phyloP scores from a whole-genome alignment of 1,140 invertebrate genomes.

The Zaprionus taronus region DNA sequence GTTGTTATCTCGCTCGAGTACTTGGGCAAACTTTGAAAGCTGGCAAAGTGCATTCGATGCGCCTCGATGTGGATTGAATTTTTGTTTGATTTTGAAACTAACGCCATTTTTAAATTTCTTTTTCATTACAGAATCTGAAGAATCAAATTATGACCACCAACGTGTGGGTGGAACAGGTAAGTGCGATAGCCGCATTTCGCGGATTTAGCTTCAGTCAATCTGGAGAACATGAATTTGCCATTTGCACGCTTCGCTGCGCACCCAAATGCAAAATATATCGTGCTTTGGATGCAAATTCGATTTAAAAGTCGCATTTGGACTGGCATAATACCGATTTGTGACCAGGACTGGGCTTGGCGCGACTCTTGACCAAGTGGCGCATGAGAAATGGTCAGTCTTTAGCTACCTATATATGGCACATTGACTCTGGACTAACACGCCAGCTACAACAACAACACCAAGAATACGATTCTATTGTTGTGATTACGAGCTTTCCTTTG shows the following conservation, averaged over 20 bases:
- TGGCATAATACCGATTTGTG: conserved; percentile 63
- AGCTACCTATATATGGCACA: neutral
- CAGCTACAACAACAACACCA: neutral
- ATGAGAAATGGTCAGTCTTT: neutral
- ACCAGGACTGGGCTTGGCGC: conserved; percentile 14
- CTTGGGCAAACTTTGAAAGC: neutral
- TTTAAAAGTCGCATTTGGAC: conserved; percentile 11
- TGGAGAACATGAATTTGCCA: conserved; percentile 71
- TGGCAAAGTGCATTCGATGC: conserved; percentile 1
- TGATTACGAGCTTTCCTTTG: conserved; percentile 42
- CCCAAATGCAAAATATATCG: conserved; percentile 61
- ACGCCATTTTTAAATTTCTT: conserved; percentile 36
- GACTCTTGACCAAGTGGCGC: conserved; percentile 25
- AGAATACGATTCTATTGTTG: conserved; percentile 46
- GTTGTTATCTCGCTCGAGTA: neutral
- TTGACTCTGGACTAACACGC: conserved; percentile 57
- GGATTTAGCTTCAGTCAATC: conserved; percentile 36
- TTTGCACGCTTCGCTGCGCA: conserved; percentile 65
- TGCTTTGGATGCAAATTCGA: neutral
- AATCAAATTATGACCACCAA: conserved; percentile 99
- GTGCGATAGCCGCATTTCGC: conserved; percentile 60
- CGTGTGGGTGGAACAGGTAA: conserved; percentile 98
- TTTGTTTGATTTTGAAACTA: conserved; percentile 41
- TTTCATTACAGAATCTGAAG: conserved; percentile 94
- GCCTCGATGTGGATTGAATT: conserved; percentile 22